phyloP scores from a whole-genome alignment of 2,797 vertebrate genomes.

The Chromobotia macracanthus region DNA sequence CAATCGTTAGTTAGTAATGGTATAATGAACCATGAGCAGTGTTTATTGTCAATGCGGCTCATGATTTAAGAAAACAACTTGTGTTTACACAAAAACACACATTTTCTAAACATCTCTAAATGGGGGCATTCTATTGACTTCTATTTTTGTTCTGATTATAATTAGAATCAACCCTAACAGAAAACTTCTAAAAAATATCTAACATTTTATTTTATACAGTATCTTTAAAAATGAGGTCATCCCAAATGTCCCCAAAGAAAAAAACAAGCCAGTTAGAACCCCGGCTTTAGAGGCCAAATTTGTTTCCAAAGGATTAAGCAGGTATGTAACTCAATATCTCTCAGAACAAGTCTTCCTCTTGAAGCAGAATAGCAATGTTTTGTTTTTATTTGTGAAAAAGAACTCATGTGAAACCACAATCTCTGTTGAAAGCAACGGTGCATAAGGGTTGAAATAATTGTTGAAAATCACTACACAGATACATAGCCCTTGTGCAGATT shows the following conservation, averaged over 20 bases:
- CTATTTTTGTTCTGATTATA: background rate
- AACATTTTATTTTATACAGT: background rate
- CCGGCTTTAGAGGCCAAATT: no score
- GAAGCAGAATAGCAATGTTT: background rate
- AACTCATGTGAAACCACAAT: constrained; percentile 5
- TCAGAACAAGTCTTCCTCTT: no score
- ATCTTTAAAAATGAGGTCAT: background rate
- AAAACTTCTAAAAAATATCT: background rate
- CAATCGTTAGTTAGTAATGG: background rate
- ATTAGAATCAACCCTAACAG: background rate
- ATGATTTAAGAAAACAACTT: background rate
- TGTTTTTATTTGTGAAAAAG: background rate
- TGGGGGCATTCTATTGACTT: background rate
- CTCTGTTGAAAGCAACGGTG: background rate
- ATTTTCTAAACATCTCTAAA: background rate
- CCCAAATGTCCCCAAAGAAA: background rate
- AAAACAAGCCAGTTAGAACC: no score
- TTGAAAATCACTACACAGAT: background rate
- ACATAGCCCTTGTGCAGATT: background rate
- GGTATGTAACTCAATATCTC: no score
- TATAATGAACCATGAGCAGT: background rate
- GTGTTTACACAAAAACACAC: constrained; percentile 8
- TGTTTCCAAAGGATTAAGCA: no score
- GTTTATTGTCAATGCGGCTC: background rate
- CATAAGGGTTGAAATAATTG: background rate